Percentiles rank a stretch among this genome's conserved stretches.
phyloP scores from a whole-genome alignment of 1,140 invertebrate genomes.

The Aporrectodea caliginosa region DNA sequence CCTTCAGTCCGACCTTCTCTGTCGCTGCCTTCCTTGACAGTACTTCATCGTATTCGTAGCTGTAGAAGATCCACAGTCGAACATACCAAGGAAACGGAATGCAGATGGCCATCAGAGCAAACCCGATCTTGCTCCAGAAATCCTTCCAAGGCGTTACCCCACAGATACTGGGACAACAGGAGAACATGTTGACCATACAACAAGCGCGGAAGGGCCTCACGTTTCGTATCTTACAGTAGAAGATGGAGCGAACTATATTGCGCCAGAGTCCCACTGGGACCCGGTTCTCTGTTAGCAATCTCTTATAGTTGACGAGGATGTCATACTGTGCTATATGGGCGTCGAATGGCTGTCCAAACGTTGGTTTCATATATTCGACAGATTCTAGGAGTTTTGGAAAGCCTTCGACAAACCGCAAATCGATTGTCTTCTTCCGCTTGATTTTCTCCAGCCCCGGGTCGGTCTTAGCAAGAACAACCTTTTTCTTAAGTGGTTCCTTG shows the following conservation, averaged over 20 bases:
- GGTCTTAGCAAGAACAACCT: background rate
- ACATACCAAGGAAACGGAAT: constrained; percentile 47
- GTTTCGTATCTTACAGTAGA: constrained; percentile 24
- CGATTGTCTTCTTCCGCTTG: background rate
- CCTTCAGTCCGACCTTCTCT: constrained; percentile 33
- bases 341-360: constrained; percentile 8
- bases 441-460: background rate
- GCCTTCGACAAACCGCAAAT: background rate
- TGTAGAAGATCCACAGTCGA: constrained; percentile 47
- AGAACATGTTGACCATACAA: constrained; percentile 26
- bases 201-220: constrained; percentile 24
- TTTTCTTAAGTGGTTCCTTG: constrained; percentile 28
- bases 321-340: constrained; percentile 28
- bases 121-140: constrained; percentile 36
- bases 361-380: background rate
- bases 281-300: constrained; percentile 30
- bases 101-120: constrained; percentile 42
- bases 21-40: constrained; percentile 33
- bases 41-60: constrained; percentile 47
- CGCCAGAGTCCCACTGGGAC: constrained; percentile 26
- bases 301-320: constrained; percentile 30
- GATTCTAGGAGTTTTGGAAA: constrained; percentile 29
- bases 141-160: constrained; percentile 6
- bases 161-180: background rate
- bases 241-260: constrained; percentile 16